Evolutionary conservation across 2,797 vertebrate species (phyloP).

Genomic region (Bradypodion pumilum): DNA sequence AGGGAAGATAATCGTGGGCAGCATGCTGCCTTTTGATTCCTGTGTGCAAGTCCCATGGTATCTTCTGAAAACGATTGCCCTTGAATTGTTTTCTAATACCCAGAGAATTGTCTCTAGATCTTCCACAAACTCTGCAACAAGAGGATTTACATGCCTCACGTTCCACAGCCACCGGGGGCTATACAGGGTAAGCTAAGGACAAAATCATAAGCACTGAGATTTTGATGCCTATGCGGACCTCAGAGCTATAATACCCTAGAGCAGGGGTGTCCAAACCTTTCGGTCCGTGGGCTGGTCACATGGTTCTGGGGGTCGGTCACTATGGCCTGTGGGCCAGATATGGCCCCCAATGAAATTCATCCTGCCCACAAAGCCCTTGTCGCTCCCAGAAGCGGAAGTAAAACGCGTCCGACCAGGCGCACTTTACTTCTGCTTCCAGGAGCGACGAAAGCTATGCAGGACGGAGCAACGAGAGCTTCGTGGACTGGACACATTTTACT

Average conservation of each 20-base stretch:
- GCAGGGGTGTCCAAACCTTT: too few relatives aligned
- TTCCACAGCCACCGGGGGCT: slow-evolving; percentile 13
- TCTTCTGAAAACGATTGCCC: background rate
- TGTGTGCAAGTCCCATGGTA: background rate
- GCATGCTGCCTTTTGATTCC: background rate
- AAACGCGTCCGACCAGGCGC: too few relatives aligned
- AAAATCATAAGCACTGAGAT: slow-evolving; percentile 15
- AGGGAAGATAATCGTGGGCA: background rate
- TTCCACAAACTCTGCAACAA: background rate
- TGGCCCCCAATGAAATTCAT: too few relatives aligned
- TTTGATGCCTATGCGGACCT: slow-evolving; percentile 13
- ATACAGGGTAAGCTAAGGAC: slow-evolving; percentile 28
- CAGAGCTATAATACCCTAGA: slow-evolving; percentile 19
- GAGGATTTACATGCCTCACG: slow-evolving; percentile 14
- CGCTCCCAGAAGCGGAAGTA: too few relatives aligned
- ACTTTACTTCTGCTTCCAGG: too few relatives aligned
- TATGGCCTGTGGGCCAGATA: too few relatives aligned
- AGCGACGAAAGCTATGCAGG: too few relatives aligned
- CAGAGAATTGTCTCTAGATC: background rate
- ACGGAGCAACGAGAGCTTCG: too few relatives aligned
- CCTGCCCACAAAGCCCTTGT: too few relatives aligned
- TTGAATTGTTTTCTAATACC: background rate
- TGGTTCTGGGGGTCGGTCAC: too few relatives aligned
- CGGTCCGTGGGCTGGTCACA: too few relatives aligned
- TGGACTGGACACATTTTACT: too few relatives aligned